phyloP scores from a whole-genome alignment of 2,797 vertebrate genomes.

The Calcarius lapponicus region DNA sequence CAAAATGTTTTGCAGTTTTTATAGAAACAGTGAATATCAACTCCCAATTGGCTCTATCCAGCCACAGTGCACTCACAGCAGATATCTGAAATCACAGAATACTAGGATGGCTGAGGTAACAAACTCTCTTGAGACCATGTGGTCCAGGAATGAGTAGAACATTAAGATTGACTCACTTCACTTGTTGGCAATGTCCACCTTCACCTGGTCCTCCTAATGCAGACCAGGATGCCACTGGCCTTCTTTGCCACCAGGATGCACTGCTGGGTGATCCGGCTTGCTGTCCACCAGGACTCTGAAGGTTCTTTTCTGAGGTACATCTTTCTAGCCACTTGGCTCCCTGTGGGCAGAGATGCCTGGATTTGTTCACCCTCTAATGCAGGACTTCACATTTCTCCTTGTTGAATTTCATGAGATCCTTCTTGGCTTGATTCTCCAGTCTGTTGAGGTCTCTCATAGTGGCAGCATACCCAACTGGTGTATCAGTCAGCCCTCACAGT shows the following conservation, averaged over 20 bases:
- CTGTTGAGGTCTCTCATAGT: not conserved
- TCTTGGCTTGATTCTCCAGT: not conserved
- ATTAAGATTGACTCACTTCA: fast-evolving
- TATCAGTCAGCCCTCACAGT: not conserved
- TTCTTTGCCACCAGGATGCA: not conserved
- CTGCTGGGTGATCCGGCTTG: not conserved
- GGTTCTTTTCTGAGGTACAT: not conserved
- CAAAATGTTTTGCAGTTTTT: not conserved
- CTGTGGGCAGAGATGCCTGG: not conserved
- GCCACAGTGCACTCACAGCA: not conserved
- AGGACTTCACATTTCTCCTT: not conserved
- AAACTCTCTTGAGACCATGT: not conserved
- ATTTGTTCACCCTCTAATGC: not conserved
- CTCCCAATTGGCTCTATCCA: not conserved
- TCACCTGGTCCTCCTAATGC: not conserved
- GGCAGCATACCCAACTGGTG: not conserved
- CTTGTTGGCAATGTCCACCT: not conserved
- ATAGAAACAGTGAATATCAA: not conserved
- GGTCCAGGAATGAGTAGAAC: not conserved
- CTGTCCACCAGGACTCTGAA: not conserved
- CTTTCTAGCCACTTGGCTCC: not conserved
- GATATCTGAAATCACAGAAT: not conserved
- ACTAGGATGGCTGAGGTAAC: not conserved
- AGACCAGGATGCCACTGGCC: not conserved
- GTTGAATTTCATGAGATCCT: not conserved